These are phyloP conservation scores for Druon quercuslanigerum DNA, from an alignment of 1,140 invertebrate genomes.

Conservation along the genomic window DNA sequence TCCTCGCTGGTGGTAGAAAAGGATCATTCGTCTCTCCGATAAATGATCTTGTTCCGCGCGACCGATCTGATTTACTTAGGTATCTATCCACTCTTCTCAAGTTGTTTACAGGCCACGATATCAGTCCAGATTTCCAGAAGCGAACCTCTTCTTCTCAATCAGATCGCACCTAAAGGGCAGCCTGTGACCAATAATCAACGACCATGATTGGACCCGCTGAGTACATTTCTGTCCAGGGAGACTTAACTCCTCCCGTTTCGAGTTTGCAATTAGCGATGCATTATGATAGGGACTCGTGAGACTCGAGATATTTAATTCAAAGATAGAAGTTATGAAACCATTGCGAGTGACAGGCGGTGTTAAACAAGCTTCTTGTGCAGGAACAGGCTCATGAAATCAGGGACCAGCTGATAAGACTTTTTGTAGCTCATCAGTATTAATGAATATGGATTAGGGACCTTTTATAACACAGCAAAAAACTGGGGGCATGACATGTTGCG, in stretches of 20 bases:
- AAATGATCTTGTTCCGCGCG: conserved; percentile 52
- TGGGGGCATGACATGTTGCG: neutral
- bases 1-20: conserved; percentile 45
- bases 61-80: conserved; percentile 51
- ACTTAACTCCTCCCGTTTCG: neutral
- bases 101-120: conserved; percentile 36
- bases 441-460: no score
- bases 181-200: neutral
- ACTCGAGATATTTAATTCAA: conserved; percentile 41
- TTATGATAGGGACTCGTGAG: conserved; percentile 39
- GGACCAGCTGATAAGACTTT: no score
- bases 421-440: no score
- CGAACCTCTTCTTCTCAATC: conserved; percentile 37
- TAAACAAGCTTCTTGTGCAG: no score
- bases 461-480: no score
- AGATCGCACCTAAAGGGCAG: conserved; percentile 38
- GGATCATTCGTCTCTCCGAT: conserved; percentile 51
- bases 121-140: conserved; percentile 26
- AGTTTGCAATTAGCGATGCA: conserved; percentile 41
- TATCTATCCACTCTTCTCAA: conserved; percentile 45
- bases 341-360: no score
- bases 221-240: no score
- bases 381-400: no score
- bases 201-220: no score
- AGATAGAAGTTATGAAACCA: neutral